Evolutionary conservation across 2,797 vertebrate genomes (phyloP).

Genomic region (Pristis pectinata): DNA sequence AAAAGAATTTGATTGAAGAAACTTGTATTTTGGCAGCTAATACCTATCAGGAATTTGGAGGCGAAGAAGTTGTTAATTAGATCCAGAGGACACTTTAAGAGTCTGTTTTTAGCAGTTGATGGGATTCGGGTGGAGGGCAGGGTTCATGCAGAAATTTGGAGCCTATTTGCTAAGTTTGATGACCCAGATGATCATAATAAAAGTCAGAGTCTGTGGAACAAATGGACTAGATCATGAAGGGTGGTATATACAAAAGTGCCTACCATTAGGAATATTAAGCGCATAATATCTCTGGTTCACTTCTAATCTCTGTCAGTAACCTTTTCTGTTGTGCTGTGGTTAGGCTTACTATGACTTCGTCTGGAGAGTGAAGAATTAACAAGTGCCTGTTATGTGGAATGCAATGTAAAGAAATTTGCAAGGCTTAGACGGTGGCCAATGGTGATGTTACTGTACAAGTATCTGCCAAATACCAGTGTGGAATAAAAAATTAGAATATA

Average conservation of each 20-base stretch:
- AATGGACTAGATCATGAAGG: not conserved
- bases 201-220: not conserved
- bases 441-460: not conserved
- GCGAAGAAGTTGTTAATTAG: not conserved
- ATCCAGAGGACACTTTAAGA: not conserved
- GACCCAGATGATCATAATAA: not conserved
- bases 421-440: not conserved
- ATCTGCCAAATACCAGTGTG: no score
- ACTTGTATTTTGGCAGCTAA: not conserved
- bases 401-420: not conserved
- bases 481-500: no score
- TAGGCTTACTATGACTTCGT: not conserved
- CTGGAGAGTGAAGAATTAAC: not conserved
- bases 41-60: not conserved
- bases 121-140: no score
- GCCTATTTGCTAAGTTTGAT: not conserved
- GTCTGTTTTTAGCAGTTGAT: no score
- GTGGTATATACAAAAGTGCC: no score
- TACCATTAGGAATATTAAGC: not conserved
- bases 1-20: not conserved
- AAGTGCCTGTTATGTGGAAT: not conserved
- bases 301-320: not conserved
- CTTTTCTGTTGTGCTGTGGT: not conserved
- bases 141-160: no score
- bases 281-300: not conserved